phyloP scores from a whole-genome alignment of 2,797 vertebrate species.

The Micromesistius poutassou region DNA sequence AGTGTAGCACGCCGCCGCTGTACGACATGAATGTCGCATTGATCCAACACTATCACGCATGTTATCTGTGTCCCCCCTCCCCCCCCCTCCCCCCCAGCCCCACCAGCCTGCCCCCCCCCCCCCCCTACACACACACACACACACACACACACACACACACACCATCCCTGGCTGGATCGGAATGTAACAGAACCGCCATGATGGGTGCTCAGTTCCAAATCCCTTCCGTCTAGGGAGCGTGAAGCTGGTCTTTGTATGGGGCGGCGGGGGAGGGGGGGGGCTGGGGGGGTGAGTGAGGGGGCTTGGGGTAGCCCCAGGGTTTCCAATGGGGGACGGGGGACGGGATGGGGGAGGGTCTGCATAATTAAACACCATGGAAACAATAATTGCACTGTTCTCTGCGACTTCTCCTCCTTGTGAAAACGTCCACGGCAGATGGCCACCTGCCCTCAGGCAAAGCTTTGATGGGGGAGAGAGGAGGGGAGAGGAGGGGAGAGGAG shows the following conservation, averaged over 20 bases:
- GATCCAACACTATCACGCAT: too few species aligned
- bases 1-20: too few species aligned
- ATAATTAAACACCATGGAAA: background rate
- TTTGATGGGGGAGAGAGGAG: background rate
- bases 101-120: too few species aligned
- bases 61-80: too few species aligned
- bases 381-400: conserved; percentile 3
- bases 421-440: conserved; percentile 4
- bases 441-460: background rate
- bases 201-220: background rate
- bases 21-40: too few species aligned
- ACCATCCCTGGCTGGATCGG: background rate
- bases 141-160: background rate
- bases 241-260: too few species aligned
- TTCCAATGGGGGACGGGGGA: too few species aligned
- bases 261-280: too few species aligned
- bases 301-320: background rate
- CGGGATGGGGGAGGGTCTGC: background rate
- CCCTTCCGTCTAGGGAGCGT: background rate
- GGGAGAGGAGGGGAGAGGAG: background rate
- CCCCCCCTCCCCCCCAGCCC: too few species aligned
- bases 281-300: background rate
- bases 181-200: background rate
- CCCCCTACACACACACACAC: too few species aligned
- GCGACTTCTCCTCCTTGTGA: background rate